These are phyloP conservation scores for Myzus persicae DNA, from an alignment of 1,140 invertebrate species.

Conservation along the genomic window DNA sequence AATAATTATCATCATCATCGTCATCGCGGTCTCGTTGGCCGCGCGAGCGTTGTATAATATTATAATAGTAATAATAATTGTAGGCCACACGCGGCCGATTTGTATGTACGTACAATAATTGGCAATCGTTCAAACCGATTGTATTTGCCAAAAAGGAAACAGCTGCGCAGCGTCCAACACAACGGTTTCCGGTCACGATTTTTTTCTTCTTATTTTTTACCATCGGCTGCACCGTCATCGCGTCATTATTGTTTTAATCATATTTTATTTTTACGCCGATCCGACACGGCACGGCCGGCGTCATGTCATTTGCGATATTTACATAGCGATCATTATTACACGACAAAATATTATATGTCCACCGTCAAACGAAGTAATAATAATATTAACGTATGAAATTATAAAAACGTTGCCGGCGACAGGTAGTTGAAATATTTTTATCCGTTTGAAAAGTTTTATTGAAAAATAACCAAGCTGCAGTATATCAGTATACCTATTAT, in stretches of 20 bases:
- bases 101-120: not conserved
- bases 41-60: not conserved
- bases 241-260: constrained; percentile 16
- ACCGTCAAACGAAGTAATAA: not conserved
- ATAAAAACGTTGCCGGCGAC: not conserved
- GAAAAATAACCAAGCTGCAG: no score
- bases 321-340: not conserved
- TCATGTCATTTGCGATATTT: not conserved
- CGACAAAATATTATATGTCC: not conserved
- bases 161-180: not conserved
- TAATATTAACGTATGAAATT: not conserved
- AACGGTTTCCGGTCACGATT: not conserved
- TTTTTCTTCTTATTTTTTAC: constrained; percentile 7
- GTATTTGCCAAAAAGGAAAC: constrained; percentile 45
- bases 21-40: not conserved
- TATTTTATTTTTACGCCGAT: constrained; percentile 1
- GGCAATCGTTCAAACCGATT: constrained; percentile 35
- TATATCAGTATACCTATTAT: no score
- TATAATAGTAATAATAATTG: not conserved
- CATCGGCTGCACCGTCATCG: not conserved
- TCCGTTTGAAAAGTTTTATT: not conserved
- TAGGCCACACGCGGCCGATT: not conserved
- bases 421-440: not conserved
- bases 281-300: not conserved
- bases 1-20: not conserved